Percentiles rank a stretch among this genome's conserved stretches.
These are phyloP conservation scores for Rhodophaea formosa DNA, from an alignment of 2,888 invertebrate genomes.

Conservation along the genomic window DNA sequence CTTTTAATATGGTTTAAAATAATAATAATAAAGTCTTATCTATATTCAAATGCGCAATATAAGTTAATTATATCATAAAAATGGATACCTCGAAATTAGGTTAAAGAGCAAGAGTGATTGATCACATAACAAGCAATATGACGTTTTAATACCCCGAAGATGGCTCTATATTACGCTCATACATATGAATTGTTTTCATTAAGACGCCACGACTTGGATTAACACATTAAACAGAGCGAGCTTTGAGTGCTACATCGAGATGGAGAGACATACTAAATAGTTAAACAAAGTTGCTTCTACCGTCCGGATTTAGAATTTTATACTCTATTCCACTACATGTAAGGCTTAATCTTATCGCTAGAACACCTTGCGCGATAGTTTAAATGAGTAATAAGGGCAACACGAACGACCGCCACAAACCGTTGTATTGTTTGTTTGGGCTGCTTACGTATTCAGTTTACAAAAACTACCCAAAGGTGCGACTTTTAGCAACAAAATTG, in stretches of 20 bases:
- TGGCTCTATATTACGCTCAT: conserved; percentile 11
- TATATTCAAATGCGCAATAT: conserved; percentile 5
- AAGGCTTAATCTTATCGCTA: conserved; percentile 11
- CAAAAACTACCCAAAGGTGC: conserved; percentile 33
- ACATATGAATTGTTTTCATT: conserved; percentile 36
- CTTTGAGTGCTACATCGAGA: conserved; percentile 25
- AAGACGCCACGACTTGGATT: conserved; percentile 43
- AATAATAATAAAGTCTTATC: neutral
- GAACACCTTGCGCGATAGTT: conserved; percentile 22
- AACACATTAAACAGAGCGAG: conserved; percentile 46
- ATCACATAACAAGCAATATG: conserved; percentile 14
- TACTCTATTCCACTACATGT: conserved; percentile 5
- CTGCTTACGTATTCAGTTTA: conserved; percentile 16
- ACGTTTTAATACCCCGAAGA: conserved; percentile 14
- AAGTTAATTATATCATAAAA: conserved; percentile 14
- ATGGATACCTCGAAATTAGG: conserved; percentile 1
- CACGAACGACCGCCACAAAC: conserved; percentile 22
- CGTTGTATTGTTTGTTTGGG: conserved; percentile 20
- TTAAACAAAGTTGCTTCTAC: neutral
- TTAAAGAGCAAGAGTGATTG: conserved; percentile 12
- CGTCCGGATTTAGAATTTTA: conserved; percentile 9
- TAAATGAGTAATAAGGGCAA: conserved; percentile 27
- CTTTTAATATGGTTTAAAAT: no score
- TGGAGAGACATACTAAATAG: conserved; percentile 16
- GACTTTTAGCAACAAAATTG: conserved; percentile 37